Evolutionary conservation across 2,888 invertebrate genomes (phyloP).

Genomic region (Xestobium rufovillosum): DNA sequence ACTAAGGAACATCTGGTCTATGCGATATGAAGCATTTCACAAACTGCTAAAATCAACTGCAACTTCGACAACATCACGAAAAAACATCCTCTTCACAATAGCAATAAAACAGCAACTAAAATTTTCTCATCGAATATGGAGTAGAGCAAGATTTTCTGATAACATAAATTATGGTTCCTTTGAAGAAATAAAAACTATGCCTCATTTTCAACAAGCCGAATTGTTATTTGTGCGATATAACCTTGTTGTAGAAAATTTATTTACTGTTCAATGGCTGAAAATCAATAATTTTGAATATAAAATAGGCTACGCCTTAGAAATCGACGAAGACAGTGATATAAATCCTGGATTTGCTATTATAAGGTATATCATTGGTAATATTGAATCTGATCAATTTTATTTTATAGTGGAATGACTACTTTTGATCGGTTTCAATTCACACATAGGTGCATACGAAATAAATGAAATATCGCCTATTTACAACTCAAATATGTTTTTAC

Average conservation of each 20-base stretch:
- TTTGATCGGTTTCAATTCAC: no score
- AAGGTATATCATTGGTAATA: conserved; percentile 1
- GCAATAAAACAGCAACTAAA: conserved; percentile 14
- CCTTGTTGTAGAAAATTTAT: not conserved
- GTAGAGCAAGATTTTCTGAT: conserved; percentile 11
- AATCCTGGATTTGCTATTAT: not conserved
- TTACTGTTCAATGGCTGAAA: not conserved
- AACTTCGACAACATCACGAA: conserved; percentile 14
- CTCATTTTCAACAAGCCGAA: no score
- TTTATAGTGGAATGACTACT: no score
- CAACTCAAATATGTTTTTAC: no score
- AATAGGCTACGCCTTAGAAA: not conserved
- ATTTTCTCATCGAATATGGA: conserved; percentile 11
- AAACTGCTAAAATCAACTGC: conserved; percentile 18
- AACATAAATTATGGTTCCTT: conserved; percentile 9
- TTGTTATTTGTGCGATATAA: not conserved
- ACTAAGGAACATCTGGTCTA: conserved; percentile 17
- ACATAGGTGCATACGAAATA: no score
- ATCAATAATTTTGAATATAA: not conserved
- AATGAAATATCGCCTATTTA: no score
- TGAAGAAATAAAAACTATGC: no score
- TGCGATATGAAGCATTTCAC: conserved; percentile 22
- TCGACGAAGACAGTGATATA: not conserved
- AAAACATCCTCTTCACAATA: conserved; percentile 16
- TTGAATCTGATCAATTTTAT: no score